Base-by-base conservation (phyloP, 2,888 invertebrate species). In the Drosophila fulvimacula region DNA sequence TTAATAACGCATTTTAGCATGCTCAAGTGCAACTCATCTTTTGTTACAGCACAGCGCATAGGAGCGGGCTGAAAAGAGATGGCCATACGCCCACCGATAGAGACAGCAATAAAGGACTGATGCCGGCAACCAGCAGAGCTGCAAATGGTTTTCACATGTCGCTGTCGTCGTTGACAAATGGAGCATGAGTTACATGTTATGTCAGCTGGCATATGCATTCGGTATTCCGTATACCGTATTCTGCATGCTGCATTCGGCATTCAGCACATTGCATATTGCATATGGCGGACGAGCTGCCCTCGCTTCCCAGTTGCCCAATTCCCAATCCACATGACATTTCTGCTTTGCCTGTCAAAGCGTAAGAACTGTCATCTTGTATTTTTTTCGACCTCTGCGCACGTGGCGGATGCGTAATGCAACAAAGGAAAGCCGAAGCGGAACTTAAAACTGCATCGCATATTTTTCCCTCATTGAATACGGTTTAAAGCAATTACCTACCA, bases 1-100 rank as follows among this genome's bases (percentile, higher is more conserved):
- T 88, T 88, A 89, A 88, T 88, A 88, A 89, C 85, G 85, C 89
- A 89, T 87, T 89, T 83, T 83, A 87, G 81, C 85, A 87, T 85
- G 80, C 82, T 82, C 82, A 89, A 88, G 87, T 83, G 83, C 81
- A 85, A 72, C 87, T 88, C 84, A 88, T 79, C 86, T 86, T 88
- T 88, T 86, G 85, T 86, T 85, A 73, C 86, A 82, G 58, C 61
- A 5, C 56, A 0, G 13, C 17, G 32, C 17, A 63, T 34, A 64
- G 44, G 32, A 61, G 55, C 46, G 19, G 49, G 27, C 44, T 19
- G 56, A 19, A 55, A 9, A 58, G 6, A 49, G 55, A 53, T 11
- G 48, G 53, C 51, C n/a, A 52, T 19, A 19, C 49, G 48, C 32
- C 9, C 19, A 34, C 21, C 24, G 36, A 57, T n/a, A 41, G 34